Evolutionary conservation across 2,888 invertebrate genomes (phyloP).

Genomic region (Glyphotaelius pellucidus): DNA sequence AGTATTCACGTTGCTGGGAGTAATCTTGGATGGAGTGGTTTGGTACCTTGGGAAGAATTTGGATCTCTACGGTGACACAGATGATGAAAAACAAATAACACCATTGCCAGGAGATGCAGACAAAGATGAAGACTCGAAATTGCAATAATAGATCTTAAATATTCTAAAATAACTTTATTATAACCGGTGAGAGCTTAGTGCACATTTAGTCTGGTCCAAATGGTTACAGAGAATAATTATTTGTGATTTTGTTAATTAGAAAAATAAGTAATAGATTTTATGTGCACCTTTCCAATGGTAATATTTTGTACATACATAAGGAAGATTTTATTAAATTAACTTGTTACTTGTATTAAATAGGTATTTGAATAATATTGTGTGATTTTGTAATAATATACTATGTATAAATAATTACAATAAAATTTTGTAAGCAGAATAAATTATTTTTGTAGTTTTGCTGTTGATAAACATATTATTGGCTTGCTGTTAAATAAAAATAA

Average conservation of each 20-base stretch:
- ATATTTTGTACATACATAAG: not conserved
- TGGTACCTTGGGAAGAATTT: slow-evolving; percentile 79
- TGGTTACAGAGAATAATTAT: not conserved
- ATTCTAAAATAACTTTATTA: not conserved
- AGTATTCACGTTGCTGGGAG: slow-evolving; percentile 79
- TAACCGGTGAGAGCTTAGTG: not conserved
- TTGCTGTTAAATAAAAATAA: not conserved
- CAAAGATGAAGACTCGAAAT: slow-evolving; percentile 18
- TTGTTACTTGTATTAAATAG: not conserved
- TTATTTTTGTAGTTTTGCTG: not conserved
- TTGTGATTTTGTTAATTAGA: not conserved
- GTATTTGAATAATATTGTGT: not conserved
- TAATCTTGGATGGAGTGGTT: slow-evolving; percentile 79
- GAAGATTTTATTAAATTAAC: not conserved
- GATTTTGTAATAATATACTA: not conserved
- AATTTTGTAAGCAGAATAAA: not conserved
- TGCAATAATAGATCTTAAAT: slow-evolving; percentile 14
- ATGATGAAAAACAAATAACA: slow-evolving; percentile 63
- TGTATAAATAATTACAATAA: not conserved
- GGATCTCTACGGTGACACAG: slow-evolving; percentile 77
- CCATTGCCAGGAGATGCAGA: slow-evolving; percentile 25
- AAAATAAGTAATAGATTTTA: not conserved
- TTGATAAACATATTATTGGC: not conserved
- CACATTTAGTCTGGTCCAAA: not conserved
- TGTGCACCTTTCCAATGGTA: not conserved